Evolutionary conservation across 2,113 vertebrate genomes (phyloP).

Genomic region (Thamnophis sirtalis): DNA sequence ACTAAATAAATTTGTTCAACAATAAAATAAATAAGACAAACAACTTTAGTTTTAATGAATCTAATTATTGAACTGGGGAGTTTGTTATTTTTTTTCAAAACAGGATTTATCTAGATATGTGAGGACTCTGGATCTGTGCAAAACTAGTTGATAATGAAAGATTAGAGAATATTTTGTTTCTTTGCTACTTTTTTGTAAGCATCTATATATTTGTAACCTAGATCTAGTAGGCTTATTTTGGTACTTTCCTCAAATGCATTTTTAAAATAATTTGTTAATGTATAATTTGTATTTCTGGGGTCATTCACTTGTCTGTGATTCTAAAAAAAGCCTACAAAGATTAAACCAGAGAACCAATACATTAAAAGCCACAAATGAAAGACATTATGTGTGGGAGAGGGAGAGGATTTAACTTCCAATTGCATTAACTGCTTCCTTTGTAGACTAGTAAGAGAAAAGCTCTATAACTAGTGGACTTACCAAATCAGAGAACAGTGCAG

Average conservation of each 20-base stretch:
- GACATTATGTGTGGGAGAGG: not conserved
- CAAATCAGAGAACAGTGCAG: not conserved
- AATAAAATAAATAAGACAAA: not conserved
- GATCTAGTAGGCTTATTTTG: not conserved
- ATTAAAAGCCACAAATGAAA: not conserved
- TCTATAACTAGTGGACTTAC: not conserved
- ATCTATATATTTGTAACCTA: not conserved
- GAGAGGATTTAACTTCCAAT: not conserved
- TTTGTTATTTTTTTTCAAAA: not conserved
- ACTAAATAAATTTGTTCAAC: not conserved
- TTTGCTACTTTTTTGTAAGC: not conserved
- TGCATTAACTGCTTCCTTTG: not conserved
- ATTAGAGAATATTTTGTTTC: not conserved
- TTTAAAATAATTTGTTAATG: not conserved
- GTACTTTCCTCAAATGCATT: not conserved
- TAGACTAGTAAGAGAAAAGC: not conserved
- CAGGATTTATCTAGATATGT: not conserved
- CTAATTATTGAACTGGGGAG: not conserved
- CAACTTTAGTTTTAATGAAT: not conserved
- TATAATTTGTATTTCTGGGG: not conserved
- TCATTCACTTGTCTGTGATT: not conserved
- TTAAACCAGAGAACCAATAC: not conserved
- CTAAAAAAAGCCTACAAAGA: not conserved
- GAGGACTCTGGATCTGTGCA: not conserved
- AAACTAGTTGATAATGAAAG: not conserved